Percentiles rank a stretch among this genome's conserved stretches.
These are phyloP conservation scores for Ladona fulva DNA, from an alignment of 1,140 invertebrate species.

Conservation along the genomic window DNA sequence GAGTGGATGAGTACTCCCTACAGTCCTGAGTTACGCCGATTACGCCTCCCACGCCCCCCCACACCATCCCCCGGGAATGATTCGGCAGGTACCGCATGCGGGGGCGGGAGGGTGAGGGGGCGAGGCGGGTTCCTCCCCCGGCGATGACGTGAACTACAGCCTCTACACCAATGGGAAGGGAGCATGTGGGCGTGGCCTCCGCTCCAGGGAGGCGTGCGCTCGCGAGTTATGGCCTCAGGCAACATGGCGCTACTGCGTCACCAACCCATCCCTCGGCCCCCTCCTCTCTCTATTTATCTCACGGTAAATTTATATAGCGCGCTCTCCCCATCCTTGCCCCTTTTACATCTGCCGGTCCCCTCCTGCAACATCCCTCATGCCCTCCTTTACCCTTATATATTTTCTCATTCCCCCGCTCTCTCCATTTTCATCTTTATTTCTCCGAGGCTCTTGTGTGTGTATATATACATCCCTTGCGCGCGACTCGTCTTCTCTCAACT, in stretches of 20 bases:
- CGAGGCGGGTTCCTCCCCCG: neutral
- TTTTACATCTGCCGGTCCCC: neutral
- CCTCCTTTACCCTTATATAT: too few species aligned
- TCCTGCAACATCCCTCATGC: neutral
- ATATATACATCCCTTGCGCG: too few species aligned
- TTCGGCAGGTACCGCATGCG: neutral
- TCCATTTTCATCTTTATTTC: too few species aligned
- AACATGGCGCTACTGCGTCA: slow-evolving; percentile 2
- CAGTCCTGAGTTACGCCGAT: neutral
- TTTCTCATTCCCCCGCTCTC: too few species aligned
- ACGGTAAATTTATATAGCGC: neutral
- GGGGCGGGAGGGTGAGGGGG: neutral
- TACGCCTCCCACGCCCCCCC: neutral
- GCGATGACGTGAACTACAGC: neutral
- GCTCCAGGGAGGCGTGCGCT: neutral
- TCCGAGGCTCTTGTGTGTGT: too few species aligned
- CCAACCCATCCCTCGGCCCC: neutral
- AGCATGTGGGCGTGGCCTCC: neutral
- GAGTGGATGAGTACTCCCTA: neutral
- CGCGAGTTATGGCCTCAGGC: neutral
- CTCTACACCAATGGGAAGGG: neutral
- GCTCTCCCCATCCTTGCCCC: neutral
- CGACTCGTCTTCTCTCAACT: too few species aligned
- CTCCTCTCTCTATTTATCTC: neutral
- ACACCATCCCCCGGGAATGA: neutral